A percentile compares a stretch with the other conserved stretches of the same genome.
phyloP scores from a whole-genome alignment of 2,797 vertebrate species.

The Oreonectes daqikongensis region DNA sequence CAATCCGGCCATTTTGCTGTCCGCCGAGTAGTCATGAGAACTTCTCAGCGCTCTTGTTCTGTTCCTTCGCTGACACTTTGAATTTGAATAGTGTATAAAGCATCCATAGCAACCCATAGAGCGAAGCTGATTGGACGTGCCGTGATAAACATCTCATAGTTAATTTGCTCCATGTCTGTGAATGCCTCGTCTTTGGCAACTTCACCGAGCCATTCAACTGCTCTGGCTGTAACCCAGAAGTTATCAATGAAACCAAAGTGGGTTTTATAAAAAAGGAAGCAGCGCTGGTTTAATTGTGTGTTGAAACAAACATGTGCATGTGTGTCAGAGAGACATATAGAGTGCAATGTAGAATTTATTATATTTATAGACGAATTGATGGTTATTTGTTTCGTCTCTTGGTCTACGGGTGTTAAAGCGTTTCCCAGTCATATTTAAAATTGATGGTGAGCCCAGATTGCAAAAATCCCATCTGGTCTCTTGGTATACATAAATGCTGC shows the following conservation, averaged over 20 bases:
- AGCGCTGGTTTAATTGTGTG: constrained; percentile 7
- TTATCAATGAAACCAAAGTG: constrained; percentile 36
- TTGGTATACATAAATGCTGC: constrained; percentile 19
- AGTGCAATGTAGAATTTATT: background rate
- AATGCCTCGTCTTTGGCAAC: constrained; percentile 18
- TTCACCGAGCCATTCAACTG: constrained; percentile 11
- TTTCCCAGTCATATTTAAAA: constrained; percentile 4
- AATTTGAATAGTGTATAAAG: constrained; percentile 40
- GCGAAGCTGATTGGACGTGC: constrained; percentile 26
- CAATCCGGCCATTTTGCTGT: background rate
- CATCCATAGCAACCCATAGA: constrained; percentile 37
- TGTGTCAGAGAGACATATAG: background rate
- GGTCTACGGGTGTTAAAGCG: background rate
- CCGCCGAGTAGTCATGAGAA: background rate
- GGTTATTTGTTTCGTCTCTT: background rate
- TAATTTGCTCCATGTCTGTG: constrained; percentile 47
- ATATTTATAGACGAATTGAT: background rate
- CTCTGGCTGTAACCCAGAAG: constrained; percentile 21
- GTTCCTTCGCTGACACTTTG: constrained; percentile 22
- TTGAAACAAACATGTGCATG: background rate
- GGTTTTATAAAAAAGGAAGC: constrained; percentile 16
- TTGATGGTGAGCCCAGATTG: constrained; percentile 26
- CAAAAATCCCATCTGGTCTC: constrained; percentile 36
- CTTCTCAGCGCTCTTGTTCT: constrained; percentile 1
- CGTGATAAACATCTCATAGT: constrained; percentile 47